These are phyloP conservation scores for Orgyia antiqua DNA, from an alignment of 2,888 invertebrate genomes.

Conservation along the genomic window DNA sequence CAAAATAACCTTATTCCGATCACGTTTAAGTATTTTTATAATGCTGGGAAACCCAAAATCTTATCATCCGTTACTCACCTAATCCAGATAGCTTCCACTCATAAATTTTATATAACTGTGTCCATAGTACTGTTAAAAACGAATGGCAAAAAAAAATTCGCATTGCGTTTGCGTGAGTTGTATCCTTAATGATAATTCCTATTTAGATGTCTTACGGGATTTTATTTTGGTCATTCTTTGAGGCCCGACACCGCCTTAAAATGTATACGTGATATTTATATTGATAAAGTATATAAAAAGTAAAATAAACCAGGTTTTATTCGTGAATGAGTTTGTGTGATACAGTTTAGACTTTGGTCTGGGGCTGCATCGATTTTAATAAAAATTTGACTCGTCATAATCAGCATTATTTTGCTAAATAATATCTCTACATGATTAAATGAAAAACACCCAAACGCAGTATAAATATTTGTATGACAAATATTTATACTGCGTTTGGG, in stretches of 20 bases:
- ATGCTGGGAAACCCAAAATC: not conserved
- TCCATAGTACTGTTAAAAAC: slow-evolving; percentile 10
- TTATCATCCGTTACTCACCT: slow-evolving; percentile 8
- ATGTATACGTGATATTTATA: too few species aligned
- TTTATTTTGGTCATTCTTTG: slow-evolving; percentile 4
- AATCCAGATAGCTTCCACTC: slow-evolving; percentile 19
- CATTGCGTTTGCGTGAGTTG: slow-evolving; percentile 13
- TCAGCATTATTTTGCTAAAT: too few species aligned
- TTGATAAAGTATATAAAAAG: too few species aligned
- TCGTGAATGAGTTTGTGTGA: too few species aligned
- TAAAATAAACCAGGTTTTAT: not conserved
- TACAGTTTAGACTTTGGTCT: too few species aligned
- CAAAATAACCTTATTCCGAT: too few species aligned
- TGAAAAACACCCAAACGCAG: too few species aligned
- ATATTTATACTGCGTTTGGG: too few species aligned
- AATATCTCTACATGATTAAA: too few species aligned
- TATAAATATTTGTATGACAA: too few species aligned
- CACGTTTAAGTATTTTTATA: not conserved
- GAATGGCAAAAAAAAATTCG: slow-evolving; percentile 16
- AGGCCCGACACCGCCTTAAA: not conserved
- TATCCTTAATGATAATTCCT: slow-evolving; percentile 9
- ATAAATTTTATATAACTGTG: slow-evolving; percentile 20
- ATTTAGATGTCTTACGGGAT: slow-evolving; percentile 22
- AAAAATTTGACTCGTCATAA: too few species aligned
- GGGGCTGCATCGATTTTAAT: too few species aligned